Evolutionary conservation across 2,797 vertebrate genomes (phyloP), one percentile per base, ranked within the genome.

Genomic region (Coranthus polyacanthus): DNA sequence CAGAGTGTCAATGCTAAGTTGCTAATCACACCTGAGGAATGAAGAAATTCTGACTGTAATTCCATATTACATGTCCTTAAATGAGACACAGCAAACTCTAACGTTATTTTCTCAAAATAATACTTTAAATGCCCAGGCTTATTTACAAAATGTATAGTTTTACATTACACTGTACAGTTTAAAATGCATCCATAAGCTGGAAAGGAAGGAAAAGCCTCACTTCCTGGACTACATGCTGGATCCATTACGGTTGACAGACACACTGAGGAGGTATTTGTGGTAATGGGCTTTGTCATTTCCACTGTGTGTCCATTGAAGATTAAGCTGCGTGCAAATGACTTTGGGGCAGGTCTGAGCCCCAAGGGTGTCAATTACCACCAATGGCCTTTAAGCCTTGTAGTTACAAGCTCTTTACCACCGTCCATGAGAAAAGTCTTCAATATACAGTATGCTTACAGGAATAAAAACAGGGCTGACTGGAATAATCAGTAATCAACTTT

Each of bases 271-370:
- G 80, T 85, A 87, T 87, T 78, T 75, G 82, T 87, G 67, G 68
- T 92, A 93, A 93, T 93, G 88, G 89, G 90, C 87, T 92, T 92
- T 93, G 91, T 92, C 91, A 85, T 90, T 78, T 89, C 72, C 87
- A 90, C 84, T 90, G 66, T 81, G 83, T 72, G 85, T 91, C 85
- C 79, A 79, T 68, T 81, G 83, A 85, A 89, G 90, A 91, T 91
- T 92, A 93, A 76, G 82, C 45, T 54, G 77, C 16, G 58, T 72
- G 70, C 89, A 84, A 86, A 88, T 82, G 78, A 92, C 86, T 87
- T 77, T 22, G 20, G 59, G 79, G 66, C 68, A 72, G 87, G 77
- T 74, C 74, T 67, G 53, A 41, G 62, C 68, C 82, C 58, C 67
- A 59, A 47, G 51, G 81, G 74, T 87, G 78, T 86, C 79, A 79